Conservation (phyloP, 2,888 invertebrate genomes). For the Nephrocerus scutellatus region DNA sequence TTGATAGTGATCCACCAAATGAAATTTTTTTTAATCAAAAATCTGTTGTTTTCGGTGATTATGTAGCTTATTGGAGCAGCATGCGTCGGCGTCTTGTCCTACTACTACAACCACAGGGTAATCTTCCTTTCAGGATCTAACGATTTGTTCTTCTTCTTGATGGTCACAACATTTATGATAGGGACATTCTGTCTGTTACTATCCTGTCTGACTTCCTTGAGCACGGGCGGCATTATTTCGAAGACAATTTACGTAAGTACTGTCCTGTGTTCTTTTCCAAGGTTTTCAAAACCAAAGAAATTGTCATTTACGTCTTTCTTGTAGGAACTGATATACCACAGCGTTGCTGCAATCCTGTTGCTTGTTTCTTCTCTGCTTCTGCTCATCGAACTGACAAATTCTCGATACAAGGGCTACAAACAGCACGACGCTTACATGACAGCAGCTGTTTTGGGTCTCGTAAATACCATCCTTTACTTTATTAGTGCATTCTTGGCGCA, state of each 20-base stretch:
- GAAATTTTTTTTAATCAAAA: not conserved
- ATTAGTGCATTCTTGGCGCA: slow-evolving; percentile 71
- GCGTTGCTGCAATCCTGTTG: slow-evolving; percentile 64
- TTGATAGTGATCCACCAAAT: slow-evolving; percentile 24
- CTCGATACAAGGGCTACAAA: slow-evolving; percentile 42
- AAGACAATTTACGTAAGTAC: slow-evolving; percentile 54
- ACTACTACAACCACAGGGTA: slow-evolving; percentile 48
- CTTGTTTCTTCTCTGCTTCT: slow-evolving; percentile 64
- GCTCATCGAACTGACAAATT: slow-evolving; percentile 57
- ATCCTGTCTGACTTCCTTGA: slow-evolving; percentile 69
- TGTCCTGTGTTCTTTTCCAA: not conserved
- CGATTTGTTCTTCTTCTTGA: slow-evolving; percentile 64
- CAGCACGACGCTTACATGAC: slow-evolving; percentile 62
- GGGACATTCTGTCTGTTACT: slow-evolving; percentile 69
- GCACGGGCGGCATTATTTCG: slow-evolving; percentile 74
- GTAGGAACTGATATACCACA: slow-evolving; percentile 78
- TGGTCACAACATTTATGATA: slow-evolving; percentile 70
- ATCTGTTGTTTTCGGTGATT: slow-evolving; percentile 3
- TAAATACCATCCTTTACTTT: slow-evolving; percentile 65
- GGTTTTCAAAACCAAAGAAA: not conserved
- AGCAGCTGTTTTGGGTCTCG: slow-evolving; percentile 66
- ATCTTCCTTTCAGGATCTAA: slow-evolving; percentile 31
- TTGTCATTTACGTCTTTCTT: slow-evolving; percentile 5
- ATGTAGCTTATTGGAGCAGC: slow-evolving; percentile 68
- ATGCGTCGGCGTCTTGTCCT: slow-evolving; percentile 63